Evolutionary conservation across 1,140 invertebrate genomes (phyloP), one percentile per base, ranked within the genome.

Genomic region (Magallana gigas): DNA sequence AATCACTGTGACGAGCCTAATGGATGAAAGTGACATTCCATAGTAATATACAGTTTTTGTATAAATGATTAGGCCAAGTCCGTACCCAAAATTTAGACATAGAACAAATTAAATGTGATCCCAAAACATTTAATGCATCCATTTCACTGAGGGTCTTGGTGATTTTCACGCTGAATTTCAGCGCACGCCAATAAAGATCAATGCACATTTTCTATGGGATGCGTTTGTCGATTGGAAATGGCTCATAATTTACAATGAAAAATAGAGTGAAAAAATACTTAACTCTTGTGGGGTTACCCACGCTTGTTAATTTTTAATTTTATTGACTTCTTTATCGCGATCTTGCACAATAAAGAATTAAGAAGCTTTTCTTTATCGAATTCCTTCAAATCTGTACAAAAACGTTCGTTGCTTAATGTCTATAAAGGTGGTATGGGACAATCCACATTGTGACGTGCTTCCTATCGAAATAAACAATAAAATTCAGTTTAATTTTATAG

Each of bases 21-120:
- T 76, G 68, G 68, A 29, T 29, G 36, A 76, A 76, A 76, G 68
- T 76, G 68, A 76, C 68, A 12, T 76, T 8, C 23, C 68, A 29
- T 76, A 9, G 68, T 76, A 23, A 76, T 76, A 76, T 76, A 76
- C 23, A 76, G 68, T 36, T 76, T 76, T 76, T 76, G 23, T 29
- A 23, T 48, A 48, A 23, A 76, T 76, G 68, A 76, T 48, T 76
- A 76, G 8, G 36, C 23, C 23, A 29, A 36, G 36, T 76, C 36
- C 7, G 23, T 29, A 29, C 23, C 68, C 23, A 76, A 76, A 76
- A 76, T 29, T 76, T 9, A 76, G 68, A 76, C 6, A 29, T 76
- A 36, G 9, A 29, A 12, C 68, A 76, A 76, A 76, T 29, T 23
- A 76, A 29, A 29, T 23, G 68, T 76, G 18, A 18, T 71, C 18